Base-by-base conservation (phyloP, 2,113 vertebrate species). In the Terrapene triunguis region DNA sequence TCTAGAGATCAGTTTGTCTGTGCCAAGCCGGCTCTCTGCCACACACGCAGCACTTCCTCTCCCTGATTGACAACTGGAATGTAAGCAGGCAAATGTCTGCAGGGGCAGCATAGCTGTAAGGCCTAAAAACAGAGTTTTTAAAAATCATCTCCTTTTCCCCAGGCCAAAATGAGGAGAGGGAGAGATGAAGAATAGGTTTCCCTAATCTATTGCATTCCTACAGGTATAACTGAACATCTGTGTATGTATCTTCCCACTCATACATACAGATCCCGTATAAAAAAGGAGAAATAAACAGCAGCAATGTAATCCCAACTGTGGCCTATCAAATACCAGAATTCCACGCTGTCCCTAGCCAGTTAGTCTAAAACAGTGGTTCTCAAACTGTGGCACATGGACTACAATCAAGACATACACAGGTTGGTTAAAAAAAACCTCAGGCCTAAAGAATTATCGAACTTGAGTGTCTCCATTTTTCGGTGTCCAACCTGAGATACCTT, bases 31-130 rank as follows among this genome's bases (percentile, higher is more conserved):
- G 88, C 80, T 93, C 81, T 80, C 54, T 47, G 88, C 53, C 85
- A 54, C 0, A 0, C 3, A 44, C 44, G 51, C 80, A 57, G 93
- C 78, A 1, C 53, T 10, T 47, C 86, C 80, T 62, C 12, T 65
- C 2, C 59, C 0, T 29, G 53, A 10, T 76, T 10, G 0, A 0
- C 83, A 50, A 55, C 80, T 69, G 85, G 48, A 50, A 3, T 0
- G 0, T 22, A 84, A 53, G 14, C 85, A 82, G 44, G 82, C 44
- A 22, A 62, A 82, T 2, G 6, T 12, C 72, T 59, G 9, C 80
- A 5, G 51, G n/a, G 29, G 35, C 6, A 25, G 84, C 44, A 57
- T 1, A 0, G 84, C 90, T 91, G 62, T 51, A 35, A 50, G 54
- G 47, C 48, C 51, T 54, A 22, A 55, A 48, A 51, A 21, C 4